A percentile compares a stretch with the other conserved stretches of the same genome.
Conservation (phyloP, 2,797 vertebrate genomes). For the Oreochromis mossambicus region DNA sequence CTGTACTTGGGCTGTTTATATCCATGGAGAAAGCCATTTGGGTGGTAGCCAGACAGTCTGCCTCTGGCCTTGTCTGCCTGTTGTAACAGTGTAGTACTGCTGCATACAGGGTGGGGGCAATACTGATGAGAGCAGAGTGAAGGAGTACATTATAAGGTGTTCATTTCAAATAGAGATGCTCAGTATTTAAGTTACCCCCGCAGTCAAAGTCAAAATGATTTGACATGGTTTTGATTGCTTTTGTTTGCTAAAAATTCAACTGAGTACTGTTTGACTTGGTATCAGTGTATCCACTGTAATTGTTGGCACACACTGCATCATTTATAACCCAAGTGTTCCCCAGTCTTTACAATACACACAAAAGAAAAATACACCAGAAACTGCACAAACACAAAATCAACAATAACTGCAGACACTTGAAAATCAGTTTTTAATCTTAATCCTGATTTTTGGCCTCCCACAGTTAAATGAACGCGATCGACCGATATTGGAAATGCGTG, state of each 20-base stretch:
- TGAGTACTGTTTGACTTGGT: not conserved
- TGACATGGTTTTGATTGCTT: not conserved
- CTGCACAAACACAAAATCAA: not conserved
- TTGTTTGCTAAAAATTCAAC: not conserved
- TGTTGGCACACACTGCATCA: not conserved
- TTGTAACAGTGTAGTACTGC: constrained; percentile 34
- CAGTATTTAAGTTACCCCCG: not conserved
- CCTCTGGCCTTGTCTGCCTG: constrained; percentile 58
- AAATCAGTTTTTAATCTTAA: not conserved
- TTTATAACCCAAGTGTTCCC: not conserved
- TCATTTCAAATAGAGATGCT: not conserved
- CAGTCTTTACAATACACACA: not conserved
- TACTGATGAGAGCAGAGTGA: constrained; percentile 6
- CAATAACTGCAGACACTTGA: not conserved
- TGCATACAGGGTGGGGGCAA: constrained; percentile 43
- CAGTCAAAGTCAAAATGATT: not conserved
- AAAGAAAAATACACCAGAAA: not conserved
- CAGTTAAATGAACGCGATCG: not conserved
- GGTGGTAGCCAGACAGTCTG: constrained; percentile 65
- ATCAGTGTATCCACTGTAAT: not conserved
- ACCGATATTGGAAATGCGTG: not conserved
- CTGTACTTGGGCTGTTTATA: constrained; percentile 69
- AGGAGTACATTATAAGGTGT: not conserved
- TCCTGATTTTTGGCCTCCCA: not conserved
- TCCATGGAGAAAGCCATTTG: constrained; percentile 72